Conservation (phyloP, 2,113 vertebrate species). For the Muntiacus reevesi region DNA sequence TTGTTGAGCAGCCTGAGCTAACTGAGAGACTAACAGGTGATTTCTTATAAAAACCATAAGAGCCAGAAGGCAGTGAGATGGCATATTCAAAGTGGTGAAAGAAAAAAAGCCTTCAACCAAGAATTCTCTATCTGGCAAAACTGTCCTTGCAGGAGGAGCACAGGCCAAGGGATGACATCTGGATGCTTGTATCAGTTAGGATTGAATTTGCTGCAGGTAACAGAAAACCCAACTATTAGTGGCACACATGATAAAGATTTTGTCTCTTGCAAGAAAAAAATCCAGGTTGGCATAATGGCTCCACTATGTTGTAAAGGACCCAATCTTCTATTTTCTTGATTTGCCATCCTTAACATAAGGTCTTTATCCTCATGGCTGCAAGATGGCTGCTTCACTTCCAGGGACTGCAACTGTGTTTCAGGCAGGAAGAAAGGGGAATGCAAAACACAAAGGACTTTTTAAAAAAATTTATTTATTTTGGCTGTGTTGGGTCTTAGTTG, state of each 20-base stretch:
- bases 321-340: neutral
- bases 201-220: neutral
- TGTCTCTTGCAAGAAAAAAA: conserved; percentile 19
- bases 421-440: neutral
- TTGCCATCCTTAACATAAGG: neutral
- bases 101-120: neutral
- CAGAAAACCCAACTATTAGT: neutral
- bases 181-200: neutral
- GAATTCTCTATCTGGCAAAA: neutral
- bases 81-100: neutral
- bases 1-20: neutral
- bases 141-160: neutral
- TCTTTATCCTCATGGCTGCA: conserved; percentile 12
- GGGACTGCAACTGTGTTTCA: neutral
- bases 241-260: neutral
- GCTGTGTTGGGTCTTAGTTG: neutral
- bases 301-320: neutral
- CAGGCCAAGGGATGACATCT: neutral
- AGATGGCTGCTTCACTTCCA: neutral
- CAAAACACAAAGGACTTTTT: neutral
- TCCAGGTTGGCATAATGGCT: neutral
- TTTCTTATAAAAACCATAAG: neutral
- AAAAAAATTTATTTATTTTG: neutral
- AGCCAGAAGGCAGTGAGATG: neutral
- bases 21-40: neutral